phyloP scores from a whole-genome alignment of 2,888 invertebrate species.

The Caenorhabditis sp. region DNA sequence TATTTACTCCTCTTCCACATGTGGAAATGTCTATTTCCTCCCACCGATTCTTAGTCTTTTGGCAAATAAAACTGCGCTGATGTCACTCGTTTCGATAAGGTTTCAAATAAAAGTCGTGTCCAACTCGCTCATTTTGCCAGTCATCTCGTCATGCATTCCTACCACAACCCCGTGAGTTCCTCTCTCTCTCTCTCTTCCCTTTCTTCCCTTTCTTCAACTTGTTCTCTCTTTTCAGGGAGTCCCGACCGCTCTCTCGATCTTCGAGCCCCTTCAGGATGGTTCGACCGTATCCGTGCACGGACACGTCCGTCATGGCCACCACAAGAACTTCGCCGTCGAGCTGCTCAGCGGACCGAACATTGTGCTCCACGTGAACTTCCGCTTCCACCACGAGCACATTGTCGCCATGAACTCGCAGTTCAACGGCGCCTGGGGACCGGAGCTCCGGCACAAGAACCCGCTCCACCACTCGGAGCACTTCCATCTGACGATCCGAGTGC shows the following conservation, averaged over 20 bases:
- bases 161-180: constrained; percentile 65
- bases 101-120: constrained; percentile 42
- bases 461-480: constrained; percentile 70
- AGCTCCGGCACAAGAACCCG: constrained; percentile 69
- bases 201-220: neutral
- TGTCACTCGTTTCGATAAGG: constrained; percentile 45
- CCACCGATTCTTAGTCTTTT: constrained; percentile 46
- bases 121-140: neutral
- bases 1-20: constrained; percentile 14
- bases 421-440: constrained; percentile 67
- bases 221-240: constrained; percentile 40
- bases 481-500: constrained; percentile 68
- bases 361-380: constrained; percentile 74
- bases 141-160: constrained; percentile 58
- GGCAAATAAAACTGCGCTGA: constrained; percentile 48
- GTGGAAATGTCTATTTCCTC: constrained; percentile 37
- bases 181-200: neutral
- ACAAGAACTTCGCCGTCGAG: constrained; percentile 71
- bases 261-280: constrained; percentile 62
- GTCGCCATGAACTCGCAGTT: constrained; percentile 67
- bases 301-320: constrained; percentile 63
- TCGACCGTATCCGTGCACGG: constrained; percentile 59
- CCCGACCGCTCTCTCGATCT: constrained; percentile 58
- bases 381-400: constrained; percentile 67
- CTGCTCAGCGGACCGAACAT: constrained; percentile 72